A percentile compares a stretch with the other conserved stretches of the same genome.
phyloP scores from a whole-genome alignment of 2,888 invertebrate genomes.

The Drosophila melanosoma region DNA sequence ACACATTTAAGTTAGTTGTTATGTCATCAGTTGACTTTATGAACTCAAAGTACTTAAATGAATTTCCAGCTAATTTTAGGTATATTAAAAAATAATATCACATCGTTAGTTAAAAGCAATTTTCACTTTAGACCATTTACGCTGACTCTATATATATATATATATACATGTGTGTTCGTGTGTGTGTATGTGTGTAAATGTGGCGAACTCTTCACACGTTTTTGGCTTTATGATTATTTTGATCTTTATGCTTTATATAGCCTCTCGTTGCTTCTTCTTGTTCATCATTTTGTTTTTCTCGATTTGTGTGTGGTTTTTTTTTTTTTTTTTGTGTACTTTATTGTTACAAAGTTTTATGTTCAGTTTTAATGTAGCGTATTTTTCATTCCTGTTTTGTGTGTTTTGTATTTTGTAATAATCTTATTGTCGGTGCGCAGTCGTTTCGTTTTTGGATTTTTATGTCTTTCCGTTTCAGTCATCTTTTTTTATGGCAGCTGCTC shows the following conservation, averaged over 20 bases:
- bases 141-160: slow-evolving; percentile 1
- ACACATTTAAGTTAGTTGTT: slow-evolving; percentile 7
- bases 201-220: slow-evolving; percentile 34
- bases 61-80: slow-evolving; percentile 25
- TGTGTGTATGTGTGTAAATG: slow-evolving; percentile 3
- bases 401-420: slow-evolving; percentile 45
- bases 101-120: slow-evolving; percentile 9
- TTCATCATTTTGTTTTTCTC: slow-evolving; percentile 5
- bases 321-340: slow-evolving; percentile 55
- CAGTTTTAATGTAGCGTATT: slow-evolving; percentile 46
- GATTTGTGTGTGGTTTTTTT: slow-evolving; percentile 3
- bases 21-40: not conserved
- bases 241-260: slow-evolving; percentile 32
- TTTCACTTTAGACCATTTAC: slow-evolving; percentile 10
- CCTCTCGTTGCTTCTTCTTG: not conserved
- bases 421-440: slow-evolving; percentile 41
- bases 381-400: slow-evolving; percentile 3
- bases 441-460: slow-evolving; percentile 44
- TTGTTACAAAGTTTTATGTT: slow-evolving; percentile 65
- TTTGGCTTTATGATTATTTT: slow-evolving; percentile 44
- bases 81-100: slow-evolving; percentile 1
- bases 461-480: slow-evolving; percentile 43
- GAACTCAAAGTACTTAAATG: not conserved
- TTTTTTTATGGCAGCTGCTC: slow-evolving; percentile 54
- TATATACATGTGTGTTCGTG: not conserved